Base-by-base conservation (phyloP, 2,113 vertebrate genomes). In the Climacteris rufus region DNA sequence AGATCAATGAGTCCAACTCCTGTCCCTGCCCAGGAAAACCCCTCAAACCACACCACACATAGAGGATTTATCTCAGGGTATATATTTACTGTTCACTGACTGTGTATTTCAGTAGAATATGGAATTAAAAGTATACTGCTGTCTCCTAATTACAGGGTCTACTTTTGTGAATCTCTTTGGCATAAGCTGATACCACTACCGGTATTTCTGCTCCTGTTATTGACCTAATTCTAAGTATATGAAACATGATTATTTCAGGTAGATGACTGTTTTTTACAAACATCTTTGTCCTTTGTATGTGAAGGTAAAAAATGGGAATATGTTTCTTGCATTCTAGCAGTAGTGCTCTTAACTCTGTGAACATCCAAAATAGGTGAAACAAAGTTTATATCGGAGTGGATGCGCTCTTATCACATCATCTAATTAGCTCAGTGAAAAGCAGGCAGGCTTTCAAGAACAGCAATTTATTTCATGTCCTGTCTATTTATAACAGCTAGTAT, bases 391-490 rank as follows among this genome's bases (percentile, higher is more conserved):
- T 64, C 60, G 57, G 21, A 86, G 35, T 0, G 0, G 50, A 53
- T 81, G 30, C 12, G 4, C 81, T 80, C 83, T 87, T 86, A 90
- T 63, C 90, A 81, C 33, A 57, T 56, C 49, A 63, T 78, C 69
- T 91, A 72, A 93, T 91, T 81, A 87, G 45, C 54, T 79, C 3
- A 54, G 35, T 0, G 1, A 83, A 83, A 92, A 77, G 27, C 59
- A 92, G 14, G 27, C 54, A 69, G 20, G 35, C 76, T 92, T 93
- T 90, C 68, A 87, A 77, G 79, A 90, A n/a, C 42, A 86, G 28
- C 13, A 65, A 22, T 78, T 56, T 84, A 91, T 81, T 91, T 95
- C 45, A 42, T n/a, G 81, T 91, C 35, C 42, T 84, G 42, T 78
- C 60, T 70, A 18, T 50, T 76, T 87, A 16, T 57, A 70, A 82